Evolutionary conservation across 1,140 invertebrate species (phyloP), one percentile per base, ranked within the genome.

Genomic region (Aphelinus atriplicis): DNA sequence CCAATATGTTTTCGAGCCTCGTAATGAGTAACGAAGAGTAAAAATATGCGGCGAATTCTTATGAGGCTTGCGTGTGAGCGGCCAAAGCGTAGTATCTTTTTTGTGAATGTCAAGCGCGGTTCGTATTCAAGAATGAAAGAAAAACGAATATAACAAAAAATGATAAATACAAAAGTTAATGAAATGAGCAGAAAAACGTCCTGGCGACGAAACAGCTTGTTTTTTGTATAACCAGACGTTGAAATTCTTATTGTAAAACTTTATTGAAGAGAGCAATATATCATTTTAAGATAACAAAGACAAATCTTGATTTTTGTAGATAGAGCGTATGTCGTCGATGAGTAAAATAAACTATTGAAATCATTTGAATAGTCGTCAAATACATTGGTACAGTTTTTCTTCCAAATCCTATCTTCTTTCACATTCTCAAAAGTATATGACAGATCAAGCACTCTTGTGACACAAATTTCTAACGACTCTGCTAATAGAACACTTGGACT

Each of bases 281-380:
- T 26, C 26, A 26, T 26, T 26, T 26, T 26, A 26, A 26, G 26
- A 26, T 26, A 26, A 26, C 26, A 26, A 26, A 26, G 26, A 26
- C 26, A 26, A 26, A 26, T 26, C 26, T 26, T 26, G 26, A 26
- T 26, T 26, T 26, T 26, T 26, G 26, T 26, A 26, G 26, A 26
- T 68, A 76, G 51, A 65, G 48, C 43, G 56, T 46, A 48, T 76
- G 75, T 71, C 61, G 66, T 71, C 77, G 74, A 80, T 78, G 77
- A 77, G 81, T 78, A 84, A 82, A 84, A 83, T 82, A 84, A 84
- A 83, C 81, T 82, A 82, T 83, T 84, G 77, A 80, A 77, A 64
- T 55, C 61, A 66, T 63, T 55, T 47, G 66, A 71, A 51, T 26
- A 26, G 26, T 26, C 26, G 26, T 26, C 26, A 0, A 26, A 26